These are phyloP conservation scores for Sarcophaga rosellei DNA, from an alignment of 2,888 invertebrate species.

Conservation along the genomic window DNA sequence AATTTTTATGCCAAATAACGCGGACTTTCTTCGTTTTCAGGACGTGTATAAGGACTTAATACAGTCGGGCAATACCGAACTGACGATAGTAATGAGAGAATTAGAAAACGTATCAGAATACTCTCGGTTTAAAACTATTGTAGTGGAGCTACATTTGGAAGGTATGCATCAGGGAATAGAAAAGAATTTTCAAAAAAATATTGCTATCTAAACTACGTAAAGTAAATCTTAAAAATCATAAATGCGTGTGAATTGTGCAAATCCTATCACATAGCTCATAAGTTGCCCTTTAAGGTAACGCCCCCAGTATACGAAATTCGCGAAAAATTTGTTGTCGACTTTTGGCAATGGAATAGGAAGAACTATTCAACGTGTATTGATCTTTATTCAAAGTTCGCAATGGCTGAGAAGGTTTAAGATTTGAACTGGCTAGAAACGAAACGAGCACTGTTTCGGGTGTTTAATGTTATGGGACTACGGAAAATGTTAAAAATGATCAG, in stretches of 20 bases:
- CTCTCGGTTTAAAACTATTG: slow-evolving; percentile 36
- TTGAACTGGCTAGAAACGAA: slow-evolving; percentile 58
- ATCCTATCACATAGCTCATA: slow-evolving; percentile 56
- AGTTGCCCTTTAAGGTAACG: slow-evolving; percentile 61
- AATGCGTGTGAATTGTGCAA: slow-evolving; percentile 64
- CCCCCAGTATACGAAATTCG: slow-evolving; percentile 28
- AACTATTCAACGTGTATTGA: slow-evolving; percentile 54
- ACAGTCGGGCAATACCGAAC: too few relatives aligned
- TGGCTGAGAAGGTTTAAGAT: not conserved
- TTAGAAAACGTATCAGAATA: slow-evolving; percentile 37
- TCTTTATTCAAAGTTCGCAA: slow-evolving; percentile 54
- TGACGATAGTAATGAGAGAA: slow-evolving; percentile 26
- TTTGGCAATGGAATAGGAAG: slow-evolving; percentile 15
- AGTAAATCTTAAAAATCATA: slow-evolving; percentile 51
- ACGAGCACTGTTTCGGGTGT: slow-evolving; percentile 36
- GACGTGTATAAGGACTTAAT: not conserved
- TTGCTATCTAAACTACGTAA: slow-evolving; percentile 28
- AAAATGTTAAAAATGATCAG: slow-evolving; percentile 50
- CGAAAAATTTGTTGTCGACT: slow-evolving; percentile 30
- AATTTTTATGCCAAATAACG: not conserved
- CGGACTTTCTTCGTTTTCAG: not conserved
- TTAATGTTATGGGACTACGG: not conserved
- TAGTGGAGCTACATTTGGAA: slow-evolving; percentile 28
- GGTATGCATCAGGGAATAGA: slow-evolving; percentile 52
- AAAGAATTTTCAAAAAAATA: slow-evolving; percentile 27